Evolutionary conservation across 2,888 invertebrate species (phyloP).

Genomic region (Isotomurus palustris): DNA sequence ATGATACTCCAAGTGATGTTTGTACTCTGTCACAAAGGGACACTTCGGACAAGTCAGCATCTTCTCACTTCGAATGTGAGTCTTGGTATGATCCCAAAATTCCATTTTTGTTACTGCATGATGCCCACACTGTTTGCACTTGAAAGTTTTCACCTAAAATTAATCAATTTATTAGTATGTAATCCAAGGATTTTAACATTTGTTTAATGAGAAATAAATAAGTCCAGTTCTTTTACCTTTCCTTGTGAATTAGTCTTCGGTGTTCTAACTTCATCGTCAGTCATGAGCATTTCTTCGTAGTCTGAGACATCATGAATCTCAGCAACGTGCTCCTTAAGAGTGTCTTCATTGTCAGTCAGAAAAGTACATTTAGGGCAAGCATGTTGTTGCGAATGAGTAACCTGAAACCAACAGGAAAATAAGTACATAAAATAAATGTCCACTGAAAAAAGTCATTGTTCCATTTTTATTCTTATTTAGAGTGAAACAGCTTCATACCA

Average conservation of each 20-base stretch:
- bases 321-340: constrained; percentile 53
- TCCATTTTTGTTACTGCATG: constrained; percentile 80
- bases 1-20: constrained; percentile 97
- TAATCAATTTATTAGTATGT: neutral
- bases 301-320: constrained; percentile 53
- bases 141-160: constrained; percentile 64
- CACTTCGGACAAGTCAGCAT: constrained; percentile 85
- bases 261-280: constrained; percentile 50
- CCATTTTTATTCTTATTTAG: too few relatives aligned
- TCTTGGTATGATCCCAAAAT: constrained; percentile 85
- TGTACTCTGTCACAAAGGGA: constrained; percentile 96
- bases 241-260: constrained; percentile 71
- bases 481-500: constrained; percentile 35
- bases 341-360: constrained; percentile 55
- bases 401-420: constrained; percentile 27
- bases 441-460: too few relatives aligned
- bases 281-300: constrained; percentile 52
- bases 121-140: constrained; percentile 88
- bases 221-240: constrained; percentile 57
- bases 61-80: constrained; percentile 90
- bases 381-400: constrained; percentile 44
- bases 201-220: neutral
- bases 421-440: neutral
- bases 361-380: constrained; percentile 56
- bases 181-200: constrained; percentile 1